phyloP scores from a whole-genome alignment of 2,113 vertebrate species.

The Larimichthys polyactis region DNA sequence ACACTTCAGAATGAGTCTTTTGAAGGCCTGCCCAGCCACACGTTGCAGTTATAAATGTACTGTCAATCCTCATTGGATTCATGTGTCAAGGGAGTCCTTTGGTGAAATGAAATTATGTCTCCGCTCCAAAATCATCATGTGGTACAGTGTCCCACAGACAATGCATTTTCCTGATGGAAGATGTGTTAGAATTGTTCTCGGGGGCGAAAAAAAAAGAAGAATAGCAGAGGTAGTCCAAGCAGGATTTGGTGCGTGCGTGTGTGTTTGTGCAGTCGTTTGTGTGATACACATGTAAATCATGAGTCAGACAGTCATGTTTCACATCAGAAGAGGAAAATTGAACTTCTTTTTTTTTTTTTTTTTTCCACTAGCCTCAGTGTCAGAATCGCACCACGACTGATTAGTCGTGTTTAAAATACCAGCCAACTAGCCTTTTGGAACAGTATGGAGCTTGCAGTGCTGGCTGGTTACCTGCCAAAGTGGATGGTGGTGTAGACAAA shows the following conservation, averaged over 20 bases:
- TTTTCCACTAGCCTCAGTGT: slow-evolving; percentile 46
- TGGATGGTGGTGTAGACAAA: slow-evolving; percentile 63
- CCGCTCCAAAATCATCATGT: slow-evolving; percentile 61
- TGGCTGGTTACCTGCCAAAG: slow-evolving; percentile 72
- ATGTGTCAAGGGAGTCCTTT: slow-evolving; percentile 68
- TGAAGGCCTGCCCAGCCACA: slow-evolving; percentile 64
- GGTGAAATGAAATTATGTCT: slow-evolving; percentile 76
- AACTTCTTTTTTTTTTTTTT: slow-evolving; percentile 61
- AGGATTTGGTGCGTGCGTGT: slow-evolving; percentile 21
- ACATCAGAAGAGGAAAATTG: slow-evolving; percentile 47
- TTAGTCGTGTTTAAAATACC: slow-evolving; percentile 68
- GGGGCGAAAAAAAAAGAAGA: slow-evolving; percentile 38
- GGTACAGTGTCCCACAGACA: slow-evolving; percentile 58
- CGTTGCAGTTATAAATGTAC: slow-evolving; percentile 71
- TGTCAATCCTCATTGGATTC: slow-evolving; percentile 73
- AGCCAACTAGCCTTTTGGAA: slow-evolving; percentile 63
- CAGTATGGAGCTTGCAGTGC: slow-evolving; percentile 43
- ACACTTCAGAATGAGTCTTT: slow-evolving; percentile 66
- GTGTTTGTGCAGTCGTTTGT: slow-evolving; percentile 34
- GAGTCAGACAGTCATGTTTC: slow-evolving; percentile 61
- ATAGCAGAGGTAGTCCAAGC: slow-evolving; percentile 50
- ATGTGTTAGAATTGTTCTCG: slow-evolving; percentile 62
- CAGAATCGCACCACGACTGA: slow-evolving; percentile 63
- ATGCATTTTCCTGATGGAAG: slow-evolving; percentile 57
- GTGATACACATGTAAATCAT: slow-evolving; percentile 61